phyloP scores from a whole-genome alignment of 1,140 invertebrate species.

The Macrosteles quadrilineatus region DNA sequence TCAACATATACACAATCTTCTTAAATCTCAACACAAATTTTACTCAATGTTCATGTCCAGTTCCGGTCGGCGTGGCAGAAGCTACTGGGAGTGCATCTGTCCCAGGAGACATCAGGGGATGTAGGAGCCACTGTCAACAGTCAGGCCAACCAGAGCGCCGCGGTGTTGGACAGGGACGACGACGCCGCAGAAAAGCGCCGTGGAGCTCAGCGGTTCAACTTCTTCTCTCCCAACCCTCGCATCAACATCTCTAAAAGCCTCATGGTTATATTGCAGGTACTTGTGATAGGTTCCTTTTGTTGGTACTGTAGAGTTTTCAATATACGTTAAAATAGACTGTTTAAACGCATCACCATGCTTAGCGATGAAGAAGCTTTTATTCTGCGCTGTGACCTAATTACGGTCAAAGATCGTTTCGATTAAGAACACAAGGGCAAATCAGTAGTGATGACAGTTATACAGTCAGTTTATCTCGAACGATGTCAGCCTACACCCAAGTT shows the following conservation, averaged over 20 bases:
- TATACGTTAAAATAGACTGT: no score
- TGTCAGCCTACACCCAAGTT: no score
- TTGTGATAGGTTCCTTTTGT: no score
- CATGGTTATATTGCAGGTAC: neutral
- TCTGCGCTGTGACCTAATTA: no score
- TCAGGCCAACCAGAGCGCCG: constrained; percentile 18
- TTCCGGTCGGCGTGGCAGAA: constrained; percentile 40
- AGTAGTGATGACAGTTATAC: no score
- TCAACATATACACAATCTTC: constrained; percentile 16
- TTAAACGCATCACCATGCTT: no score
- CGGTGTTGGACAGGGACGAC: constrained; percentile 6
- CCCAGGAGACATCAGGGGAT: constrained; percentile 13
- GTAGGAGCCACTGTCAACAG: constrained; percentile 7
- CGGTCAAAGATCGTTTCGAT: no score
- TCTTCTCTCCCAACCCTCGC: neutral
- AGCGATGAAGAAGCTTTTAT: no score
- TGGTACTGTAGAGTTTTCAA: no score
- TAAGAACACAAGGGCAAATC: no score
- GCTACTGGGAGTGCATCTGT: constrained; percentile 20
- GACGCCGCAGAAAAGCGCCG: neutral
- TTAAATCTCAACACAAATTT: no score
- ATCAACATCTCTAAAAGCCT: neutral
- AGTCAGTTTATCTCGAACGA: no score
- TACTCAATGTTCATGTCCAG: constrained; percentile 36
- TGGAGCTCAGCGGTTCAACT: neutral